Conservation (phyloP, 2,113 vertebrate genomes). For the Scortum barcoo region DNA sequence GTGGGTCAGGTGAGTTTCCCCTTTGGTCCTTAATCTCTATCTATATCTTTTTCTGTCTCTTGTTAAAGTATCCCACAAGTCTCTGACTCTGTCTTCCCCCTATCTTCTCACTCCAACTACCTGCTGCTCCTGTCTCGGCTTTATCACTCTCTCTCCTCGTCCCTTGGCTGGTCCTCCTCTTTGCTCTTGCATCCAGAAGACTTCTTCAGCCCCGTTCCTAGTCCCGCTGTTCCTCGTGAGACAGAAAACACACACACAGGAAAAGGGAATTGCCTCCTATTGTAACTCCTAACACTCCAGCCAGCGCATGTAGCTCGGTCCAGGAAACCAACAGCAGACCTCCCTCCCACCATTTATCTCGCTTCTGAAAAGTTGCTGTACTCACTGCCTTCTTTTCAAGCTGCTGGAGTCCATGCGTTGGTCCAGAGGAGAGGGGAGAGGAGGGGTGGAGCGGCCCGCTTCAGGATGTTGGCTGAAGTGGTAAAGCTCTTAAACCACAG, state of each 20-base stretch:
- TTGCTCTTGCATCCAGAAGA: conserved; percentile 59
- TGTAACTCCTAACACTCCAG: conserved; percentile 57
- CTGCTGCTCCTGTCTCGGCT: conserved; percentile 46
- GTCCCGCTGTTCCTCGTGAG: conserved; percentile 51
- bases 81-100: conserved; percentile 20
- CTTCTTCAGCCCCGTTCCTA: conserved; percentile 46
- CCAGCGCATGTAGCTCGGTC: conserved; percentile 64
- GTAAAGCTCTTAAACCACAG: conserved; percentile 75
- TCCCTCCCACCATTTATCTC: conserved; percentile 68
- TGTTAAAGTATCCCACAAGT: conserved; percentile 27
- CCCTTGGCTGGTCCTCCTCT: conserved; percentile 51
- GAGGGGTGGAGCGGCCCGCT: conserved; percentile 57
- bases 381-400: conserved; percentile 56
- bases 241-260: conserved; percentile 52
- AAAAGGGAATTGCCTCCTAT: conserved; percentile 72
- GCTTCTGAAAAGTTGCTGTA: conserved; percentile 61
- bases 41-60: background rate
- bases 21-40: conserved; percentile 20
- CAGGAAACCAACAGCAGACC: conserved; percentile 72
- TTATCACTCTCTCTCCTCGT: conserved; percentile 46
- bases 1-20: conserved; percentile 12
- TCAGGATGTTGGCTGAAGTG: conserved; percentile 72
- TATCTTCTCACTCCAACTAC: conserved; percentile 49
- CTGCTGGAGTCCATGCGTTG: conserved; percentile 60
- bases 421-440: conserved; percentile 58